These are phyloP conservation scores for Varanus salvator DNA, from an alignment of 2,113 vertebrate genomes.

Conservation along the genomic window DNA sequence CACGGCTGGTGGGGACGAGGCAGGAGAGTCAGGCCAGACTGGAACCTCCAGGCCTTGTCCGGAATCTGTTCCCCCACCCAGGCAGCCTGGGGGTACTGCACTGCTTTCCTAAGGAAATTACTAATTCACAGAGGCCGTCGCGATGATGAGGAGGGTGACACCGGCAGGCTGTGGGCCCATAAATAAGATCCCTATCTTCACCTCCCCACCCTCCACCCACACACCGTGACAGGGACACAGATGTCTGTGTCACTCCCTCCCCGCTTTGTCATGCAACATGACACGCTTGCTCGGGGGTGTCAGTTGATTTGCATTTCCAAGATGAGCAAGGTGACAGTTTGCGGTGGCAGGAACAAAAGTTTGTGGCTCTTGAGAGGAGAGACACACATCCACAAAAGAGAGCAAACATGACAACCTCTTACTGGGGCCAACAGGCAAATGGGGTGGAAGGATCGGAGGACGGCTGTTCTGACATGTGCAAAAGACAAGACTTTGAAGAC, in stretches of 20 bases:
- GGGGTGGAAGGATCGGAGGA: not conserved
- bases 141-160: conserved; percentile 14
- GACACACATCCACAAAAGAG: not conserved
- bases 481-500: conserved; percentile 4
- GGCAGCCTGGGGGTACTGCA: no score
- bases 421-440: fast-evolving
- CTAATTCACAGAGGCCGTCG: conserved; percentile 24
- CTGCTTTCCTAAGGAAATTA: conserved; percentile 30
- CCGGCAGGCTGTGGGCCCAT: conserved; percentile 23
- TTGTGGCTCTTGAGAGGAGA: conserved; percentile 47
- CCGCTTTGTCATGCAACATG: conserved; percentile 47
- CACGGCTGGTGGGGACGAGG: not conserved
- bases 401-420: conserved; percentile 29
- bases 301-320: conserved; percentile 60
- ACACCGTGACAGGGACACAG: conserved; percentile 58
- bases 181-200: conserved; percentile 39
- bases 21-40: not conserved
- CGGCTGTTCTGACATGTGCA: not conserved
- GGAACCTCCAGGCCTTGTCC: not conserved
- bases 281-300: conserved; percentile 56
- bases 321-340: conserved; percentile 55
- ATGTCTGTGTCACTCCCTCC: conserved; percentile 60
- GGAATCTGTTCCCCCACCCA: not conserved
- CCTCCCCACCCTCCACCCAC: conserved; percentile 6
- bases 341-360: conserved; percentile 47